These are phyloP conservation scores for Archips xylosteana DNA, from an alignment of 2,888 invertebrate genomes.

Conservation along the genomic window DNA sequence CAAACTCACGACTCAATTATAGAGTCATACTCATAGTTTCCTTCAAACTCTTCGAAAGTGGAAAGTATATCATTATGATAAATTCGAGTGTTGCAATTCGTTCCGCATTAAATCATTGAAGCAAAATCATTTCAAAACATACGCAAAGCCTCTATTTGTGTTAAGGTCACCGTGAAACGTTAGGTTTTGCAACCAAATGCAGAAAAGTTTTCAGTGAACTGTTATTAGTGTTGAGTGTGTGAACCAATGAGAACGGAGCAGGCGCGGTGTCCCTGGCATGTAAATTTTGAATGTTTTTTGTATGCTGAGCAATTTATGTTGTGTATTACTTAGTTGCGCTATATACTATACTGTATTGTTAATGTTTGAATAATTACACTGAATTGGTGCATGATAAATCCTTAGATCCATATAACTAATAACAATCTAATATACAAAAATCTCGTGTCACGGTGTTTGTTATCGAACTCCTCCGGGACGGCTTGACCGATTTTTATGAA, in stretches of 20 bases:
- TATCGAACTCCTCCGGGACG: too few relatives aligned
- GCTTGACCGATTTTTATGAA: too few relatives aligned
- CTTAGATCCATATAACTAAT: too few relatives aligned
- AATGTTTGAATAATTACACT: not conserved
- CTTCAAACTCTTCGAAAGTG: slow-evolving; percentile 7
- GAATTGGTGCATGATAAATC: not conserved
- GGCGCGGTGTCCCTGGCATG: not conserved
- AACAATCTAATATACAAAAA: too few relatives aligned
- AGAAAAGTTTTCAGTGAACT: slow-evolving; percentile 35
- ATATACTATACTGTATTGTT: not conserved
- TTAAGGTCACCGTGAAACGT: slow-evolving; percentile 47
- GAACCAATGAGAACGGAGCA: not conserved
- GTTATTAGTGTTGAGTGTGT: not conserved
- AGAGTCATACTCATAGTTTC: not conserved
- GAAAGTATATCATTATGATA: slow-evolving; percentile 31
- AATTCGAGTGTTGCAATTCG: slow-evolving; percentile 48
- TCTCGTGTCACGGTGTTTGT: too few relatives aligned
- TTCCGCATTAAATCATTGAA: slow-evolving; percentile 51
- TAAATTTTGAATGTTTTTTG: not conserved
- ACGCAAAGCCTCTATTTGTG: slow-evolving; percentile 46
- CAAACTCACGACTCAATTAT: too few relatives aligned
- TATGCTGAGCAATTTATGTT: not conserved
- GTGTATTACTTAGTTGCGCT: not conserved
- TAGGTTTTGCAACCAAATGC: slow-evolving; percentile 27
- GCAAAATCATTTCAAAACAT: slow-evolving; percentile 50